Evolutionary conservation across 2,797 vertebrate species (phyloP).

Genomic region (Ciconia nigra): DNA sequence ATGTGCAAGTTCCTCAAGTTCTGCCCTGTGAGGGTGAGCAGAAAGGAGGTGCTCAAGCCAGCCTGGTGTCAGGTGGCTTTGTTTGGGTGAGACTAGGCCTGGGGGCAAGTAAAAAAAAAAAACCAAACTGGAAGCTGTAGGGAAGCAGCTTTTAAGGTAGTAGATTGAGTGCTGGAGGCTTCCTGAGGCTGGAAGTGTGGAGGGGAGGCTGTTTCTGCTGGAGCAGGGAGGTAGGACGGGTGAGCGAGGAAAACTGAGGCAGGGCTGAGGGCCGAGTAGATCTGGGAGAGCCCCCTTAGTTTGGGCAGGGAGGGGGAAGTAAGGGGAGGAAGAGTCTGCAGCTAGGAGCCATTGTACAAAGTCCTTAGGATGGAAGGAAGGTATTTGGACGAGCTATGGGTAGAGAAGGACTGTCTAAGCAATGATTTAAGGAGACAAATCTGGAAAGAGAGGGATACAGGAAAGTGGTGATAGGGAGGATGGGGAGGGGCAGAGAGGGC

Average conservation of each 20-base stretch:
- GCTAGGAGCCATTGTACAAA: neutral
- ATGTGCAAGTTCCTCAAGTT: neutral
- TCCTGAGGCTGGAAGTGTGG: neutral
- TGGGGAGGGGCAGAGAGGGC: neutral
- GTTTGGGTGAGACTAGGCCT: neutral
- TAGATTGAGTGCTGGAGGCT: neutral
- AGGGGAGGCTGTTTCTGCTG: neutral
- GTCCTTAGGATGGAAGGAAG: neutral
- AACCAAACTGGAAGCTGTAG: neutral
- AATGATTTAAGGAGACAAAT: neutral
- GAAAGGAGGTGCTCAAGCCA: neutral
- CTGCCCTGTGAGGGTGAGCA: neutral
- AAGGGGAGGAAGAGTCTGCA: neutral
- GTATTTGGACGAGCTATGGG: neutral
- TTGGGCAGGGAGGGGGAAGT: neutral
- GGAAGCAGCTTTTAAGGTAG: neutral
- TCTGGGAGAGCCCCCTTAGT: neutral
- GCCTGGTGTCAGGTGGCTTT: neutral
- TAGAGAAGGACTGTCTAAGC: neutral
- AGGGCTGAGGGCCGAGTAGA: neutral
- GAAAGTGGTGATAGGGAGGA: neutral
- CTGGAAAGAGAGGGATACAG: neutral
- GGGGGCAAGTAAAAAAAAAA: neutral
- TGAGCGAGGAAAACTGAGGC: neutral
- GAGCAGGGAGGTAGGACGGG: neutral